Conservation (phyloP, 2,888 invertebrate genomes). For the Autographa pulchrina region DNA sequence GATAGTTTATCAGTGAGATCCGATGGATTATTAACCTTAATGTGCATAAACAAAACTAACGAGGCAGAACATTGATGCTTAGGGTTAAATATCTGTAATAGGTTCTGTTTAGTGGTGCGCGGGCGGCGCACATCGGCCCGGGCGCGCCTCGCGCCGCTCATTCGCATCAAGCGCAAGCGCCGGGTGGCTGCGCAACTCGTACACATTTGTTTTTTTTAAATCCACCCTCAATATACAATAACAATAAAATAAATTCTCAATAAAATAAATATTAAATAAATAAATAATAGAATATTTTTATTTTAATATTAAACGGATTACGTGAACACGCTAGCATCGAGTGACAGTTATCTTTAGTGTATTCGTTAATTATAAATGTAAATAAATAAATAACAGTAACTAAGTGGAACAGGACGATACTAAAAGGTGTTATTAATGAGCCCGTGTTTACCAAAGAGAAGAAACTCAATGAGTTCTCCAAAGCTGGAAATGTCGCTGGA, state of each 20-base stretch:
- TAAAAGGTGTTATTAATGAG: constrained; percentile 73
- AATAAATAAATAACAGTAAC: constrained; percentile 69
- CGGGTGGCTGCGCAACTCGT: constrained; percentile 75
- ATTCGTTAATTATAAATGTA: constrained; percentile 70
- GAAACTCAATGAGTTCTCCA: constrained; percentile 78
- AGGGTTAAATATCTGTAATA: constrained; percentile 77
- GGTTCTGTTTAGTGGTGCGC: constrained; percentile 68
- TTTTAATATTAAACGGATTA: constrained; percentile 27
- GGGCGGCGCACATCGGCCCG: constrained; percentile 61
- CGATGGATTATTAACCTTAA: constrained; percentile 72
- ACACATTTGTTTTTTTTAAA: constrained; percentile 50
- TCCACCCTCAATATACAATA: constrained; percentile 67
- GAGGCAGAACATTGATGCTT: constrained; percentile 65
- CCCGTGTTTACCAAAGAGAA: constrained; percentile 67
- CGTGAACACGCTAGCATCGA: constrained; percentile 65
- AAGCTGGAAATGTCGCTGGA: constrained; percentile 84
- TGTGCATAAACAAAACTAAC: constrained; percentile 75
- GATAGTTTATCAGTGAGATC: constrained; percentile 74
- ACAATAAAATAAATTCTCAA: constrained; percentile 48
- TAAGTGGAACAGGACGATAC: constrained; percentile 68
- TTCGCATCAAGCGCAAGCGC: constrained; percentile 77
- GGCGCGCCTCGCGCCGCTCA: constrained; percentile 70
- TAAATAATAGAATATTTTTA: constrained; percentile 34
- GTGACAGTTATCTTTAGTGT: constrained; percentile 80
- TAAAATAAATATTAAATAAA: constrained; percentile 47